phyloP scores from a whole-genome alignment of 2,888 invertebrate species.

The Thalpophila matura region DNA sequence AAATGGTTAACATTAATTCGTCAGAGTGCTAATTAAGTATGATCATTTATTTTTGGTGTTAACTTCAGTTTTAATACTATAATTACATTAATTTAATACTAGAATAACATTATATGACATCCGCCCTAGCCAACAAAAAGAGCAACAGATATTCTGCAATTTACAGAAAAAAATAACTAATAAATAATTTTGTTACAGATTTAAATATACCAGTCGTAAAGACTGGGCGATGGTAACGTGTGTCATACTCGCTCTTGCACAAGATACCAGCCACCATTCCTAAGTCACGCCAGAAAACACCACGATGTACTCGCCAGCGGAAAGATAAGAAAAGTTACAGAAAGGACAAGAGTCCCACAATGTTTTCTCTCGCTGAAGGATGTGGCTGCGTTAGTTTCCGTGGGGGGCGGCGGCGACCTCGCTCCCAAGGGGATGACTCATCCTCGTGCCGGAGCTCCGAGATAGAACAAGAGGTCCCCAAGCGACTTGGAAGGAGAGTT shows the following conservation, averaged over 20 bases:
- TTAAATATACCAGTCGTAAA: conserved; percentile 50
- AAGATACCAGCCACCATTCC: conserved; percentile 78
- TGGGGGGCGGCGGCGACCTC: conserved; percentile 79
- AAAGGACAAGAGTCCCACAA: conserved; percentile 86
- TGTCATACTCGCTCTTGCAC: conserved; percentile 17
- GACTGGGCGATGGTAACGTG: conserved; percentile 65
- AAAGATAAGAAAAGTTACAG: conserved; percentile 86
- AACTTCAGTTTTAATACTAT: neutral
- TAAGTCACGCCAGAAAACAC: conserved; percentile 80
- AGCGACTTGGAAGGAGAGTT: conserved; percentile 79
- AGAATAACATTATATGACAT: neutral
- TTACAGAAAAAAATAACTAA: neutral
- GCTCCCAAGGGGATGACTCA: conserved; percentile 84
- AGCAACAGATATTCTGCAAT: neutral
- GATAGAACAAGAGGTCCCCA: conserved; percentile 87
- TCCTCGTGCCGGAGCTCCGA: conserved; percentile 88
- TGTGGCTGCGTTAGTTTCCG: conserved; percentile 88
- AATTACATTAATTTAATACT: neutral
- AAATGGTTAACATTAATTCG: conserved; percentile 40
- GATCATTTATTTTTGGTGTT: conserved; percentile 10
- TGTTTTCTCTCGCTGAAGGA: conserved; percentile 88
- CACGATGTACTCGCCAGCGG: conserved; percentile 87
- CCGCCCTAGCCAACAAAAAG: no score
- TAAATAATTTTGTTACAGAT: conserved; percentile 49
- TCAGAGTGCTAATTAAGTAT: conserved; percentile 28